phyloP scores from a whole-genome alignment of 2,113 vertebrate species.

The Ancistrus triradiatus region DNA sequence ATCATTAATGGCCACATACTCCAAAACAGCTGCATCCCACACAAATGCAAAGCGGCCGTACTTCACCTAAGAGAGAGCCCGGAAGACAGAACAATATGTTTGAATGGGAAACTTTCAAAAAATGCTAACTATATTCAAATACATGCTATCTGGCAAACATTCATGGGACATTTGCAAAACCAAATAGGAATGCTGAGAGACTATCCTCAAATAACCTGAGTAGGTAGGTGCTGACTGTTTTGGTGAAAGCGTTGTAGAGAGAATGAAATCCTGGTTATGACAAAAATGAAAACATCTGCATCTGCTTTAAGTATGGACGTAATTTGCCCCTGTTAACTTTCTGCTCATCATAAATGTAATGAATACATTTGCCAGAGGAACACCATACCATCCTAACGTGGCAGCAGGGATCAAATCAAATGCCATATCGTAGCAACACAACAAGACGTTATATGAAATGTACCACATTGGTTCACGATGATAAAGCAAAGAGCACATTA shows the following conservation, averaged over 20 bases:
- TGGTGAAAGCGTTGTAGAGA: neutral
- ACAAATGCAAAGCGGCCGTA: constrained; percentile 92
- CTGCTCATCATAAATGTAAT: no score
- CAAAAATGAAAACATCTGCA: constrained; percentile 15
- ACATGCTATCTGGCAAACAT: constrained; percentile 8
- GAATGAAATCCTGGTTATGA: neutral
- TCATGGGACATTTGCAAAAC: constrained; percentile 4
- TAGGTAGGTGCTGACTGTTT: constrained; percentile 27
- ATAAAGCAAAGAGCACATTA: no score
- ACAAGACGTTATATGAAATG: no score
- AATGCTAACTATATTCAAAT: constrained; percentile 17
- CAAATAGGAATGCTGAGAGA: constrained; percentile 22
- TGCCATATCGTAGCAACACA: no score
- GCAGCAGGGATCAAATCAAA: no score
- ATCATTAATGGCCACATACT: constrained; percentile 93
- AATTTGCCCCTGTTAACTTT: neutral
- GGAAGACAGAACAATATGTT: constrained; percentile 6
- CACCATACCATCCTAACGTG: no score
- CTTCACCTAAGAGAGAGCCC: constrained; percentile 76
- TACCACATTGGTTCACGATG: no score
- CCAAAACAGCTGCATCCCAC: constrained; percentile 94
- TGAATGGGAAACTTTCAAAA: constrained; percentile 17
- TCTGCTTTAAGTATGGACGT: neutral
- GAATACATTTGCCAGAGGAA: no score
- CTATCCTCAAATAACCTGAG: constrained; percentile 19